Percentiles rank a stretch among this genome's conserved stretches.
Conservation (phyloP, 2,113 vertebrate species). For the Saccopteryx bilineata region DNA sequence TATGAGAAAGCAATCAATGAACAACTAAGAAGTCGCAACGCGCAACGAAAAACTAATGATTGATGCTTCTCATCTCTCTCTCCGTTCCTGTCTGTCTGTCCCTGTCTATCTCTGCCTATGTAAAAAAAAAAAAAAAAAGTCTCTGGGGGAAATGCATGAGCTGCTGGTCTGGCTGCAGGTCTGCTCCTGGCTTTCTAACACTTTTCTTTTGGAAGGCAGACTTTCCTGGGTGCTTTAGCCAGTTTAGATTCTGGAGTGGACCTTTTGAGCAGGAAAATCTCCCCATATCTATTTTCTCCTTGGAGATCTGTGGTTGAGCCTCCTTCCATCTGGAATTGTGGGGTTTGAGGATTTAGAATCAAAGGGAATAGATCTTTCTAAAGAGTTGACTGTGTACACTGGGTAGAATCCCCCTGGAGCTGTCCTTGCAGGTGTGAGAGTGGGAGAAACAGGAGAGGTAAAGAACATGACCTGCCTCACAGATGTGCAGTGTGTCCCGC, state of each 20-base stretch:
- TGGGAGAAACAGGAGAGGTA: not conserved
- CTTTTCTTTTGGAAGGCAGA: not conserved
- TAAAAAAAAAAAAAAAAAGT: too few species aligned
- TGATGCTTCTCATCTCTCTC: too few species aligned
- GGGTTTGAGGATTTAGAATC: not conserved
- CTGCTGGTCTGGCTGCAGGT: not conserved
- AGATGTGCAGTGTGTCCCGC: not conserved
- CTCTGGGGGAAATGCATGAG: not conserved
- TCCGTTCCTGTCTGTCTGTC: too few species aligned
- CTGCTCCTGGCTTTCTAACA: not conserved
- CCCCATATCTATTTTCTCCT: not conserved
- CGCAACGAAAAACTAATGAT: too few species aligned
- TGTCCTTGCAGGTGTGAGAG: too few species aligned
- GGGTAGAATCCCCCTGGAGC: not conserved
- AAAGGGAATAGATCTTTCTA: not conserved
- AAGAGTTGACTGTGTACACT: rapidly evolving
- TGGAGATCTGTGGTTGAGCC: not conserved
- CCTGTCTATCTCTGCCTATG: too few species aligned
- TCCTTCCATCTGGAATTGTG: not conserved
- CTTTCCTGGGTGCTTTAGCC: not conserved
- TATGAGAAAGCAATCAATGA: too few species aligned
- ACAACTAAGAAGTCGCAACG: too few species aligned
- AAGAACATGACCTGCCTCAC: not conserved
- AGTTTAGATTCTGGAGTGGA: rapidly evolving
- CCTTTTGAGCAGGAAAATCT: not conserved